A percentile compares a stretch with the other conserved stretches of the same genome.
Evolutionary conservation across 2,113 vertebrate species (phyloP).

Genomic region (Lichenostomus cassidix): DNA sequence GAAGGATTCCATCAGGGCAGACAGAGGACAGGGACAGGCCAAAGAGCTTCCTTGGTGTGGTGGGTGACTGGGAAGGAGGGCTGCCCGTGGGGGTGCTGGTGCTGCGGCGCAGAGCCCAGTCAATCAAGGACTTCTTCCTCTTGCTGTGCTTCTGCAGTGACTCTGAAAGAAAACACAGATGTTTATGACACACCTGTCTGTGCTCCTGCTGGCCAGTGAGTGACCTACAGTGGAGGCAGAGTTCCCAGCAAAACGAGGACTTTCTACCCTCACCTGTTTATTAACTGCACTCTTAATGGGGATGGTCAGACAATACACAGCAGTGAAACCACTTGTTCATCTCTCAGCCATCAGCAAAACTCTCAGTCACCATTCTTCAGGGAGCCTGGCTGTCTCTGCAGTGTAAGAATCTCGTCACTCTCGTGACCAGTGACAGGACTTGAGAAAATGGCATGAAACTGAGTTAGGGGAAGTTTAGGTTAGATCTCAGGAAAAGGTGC

Average conservation of each 20-base stretch:
- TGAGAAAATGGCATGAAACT: neutral
- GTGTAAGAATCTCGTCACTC: neutral
- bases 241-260: neutral
- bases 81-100: slow-evolving; percentile 39
- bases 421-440: neutral
- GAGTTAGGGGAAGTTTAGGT: neutral
- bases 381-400: neutral
- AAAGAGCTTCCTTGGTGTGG: slow-evolving; percentile 71
- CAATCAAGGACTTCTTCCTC: slow-evolving; percentile 79
- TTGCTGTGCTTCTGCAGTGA: slow-evolving; percentile 70
- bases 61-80: slow-evolving; percentile 48
- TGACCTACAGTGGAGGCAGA: neutral
- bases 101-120: slow-evolving; percentile 78
- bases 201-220: neutral
- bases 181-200: neutral
- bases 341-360: neutral
- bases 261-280: neutral
- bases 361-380: neutral
- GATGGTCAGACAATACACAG: neutral
- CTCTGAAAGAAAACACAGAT: slow-evolving; percentile 37
- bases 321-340: neutral
- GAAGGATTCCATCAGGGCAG: slow-evolving; percentile 75
- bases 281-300: neutral
- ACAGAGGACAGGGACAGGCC: slow-evolving; percentile 76
- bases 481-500: neutral